Evolutionary conservation across 2,888 invertebrate genomes (phyloP).

Genomic region (Hipparchia sbordonii): DNA sequence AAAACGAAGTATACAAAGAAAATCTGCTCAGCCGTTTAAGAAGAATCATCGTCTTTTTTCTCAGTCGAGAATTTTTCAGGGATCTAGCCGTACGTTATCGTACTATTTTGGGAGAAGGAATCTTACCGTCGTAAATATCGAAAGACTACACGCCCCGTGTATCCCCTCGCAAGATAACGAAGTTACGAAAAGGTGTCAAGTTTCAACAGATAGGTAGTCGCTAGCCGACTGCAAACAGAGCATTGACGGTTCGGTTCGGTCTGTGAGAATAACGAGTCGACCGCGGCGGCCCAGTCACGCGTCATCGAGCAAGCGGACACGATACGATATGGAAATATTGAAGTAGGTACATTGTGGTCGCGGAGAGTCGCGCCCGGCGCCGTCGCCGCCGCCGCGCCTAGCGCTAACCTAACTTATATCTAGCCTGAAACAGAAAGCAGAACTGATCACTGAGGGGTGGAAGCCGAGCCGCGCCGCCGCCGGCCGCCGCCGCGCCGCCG

Average conservation of each 20-base stretch:
- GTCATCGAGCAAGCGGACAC: not conserved
- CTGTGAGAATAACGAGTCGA: not conserved
- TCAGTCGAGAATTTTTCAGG: too few relatives aligned
- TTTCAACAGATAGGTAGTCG: not conserved
- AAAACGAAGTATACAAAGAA: too few relatives aligned
- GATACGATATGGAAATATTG: not conserved
- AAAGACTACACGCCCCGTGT: too few relatives aligned
- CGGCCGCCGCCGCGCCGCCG: not conserved
- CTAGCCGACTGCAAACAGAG: not conserved
- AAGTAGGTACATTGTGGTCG: not conserved
- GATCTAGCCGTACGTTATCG: too few relatives aligned
- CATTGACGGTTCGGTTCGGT: not conserved
- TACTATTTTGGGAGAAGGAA: too few relatives aligned
- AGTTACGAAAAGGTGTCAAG: too few relatives aligned
- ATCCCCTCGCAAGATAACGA: too few relatives aligned
- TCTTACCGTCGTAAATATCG: too few relatives aligned
- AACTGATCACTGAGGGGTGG: not conserved
- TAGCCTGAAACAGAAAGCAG: constrained; percentile 6
- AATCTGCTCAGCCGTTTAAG: too few relatives aligned
- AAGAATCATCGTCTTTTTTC: too few relatives aligned
- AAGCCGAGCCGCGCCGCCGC: not conserved
- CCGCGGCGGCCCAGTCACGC: not conserved
- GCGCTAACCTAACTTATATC: constrained; percentile 4
- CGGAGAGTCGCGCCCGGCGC: not conserved
- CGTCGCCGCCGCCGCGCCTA: not conserved